Percentiles rank a stretch among this genome's conserved stretches.
Evolutionary conservation across 2,888 invertebrate genomes (phyloP).

Genomic region (Lochmaea capreae): DNA sequence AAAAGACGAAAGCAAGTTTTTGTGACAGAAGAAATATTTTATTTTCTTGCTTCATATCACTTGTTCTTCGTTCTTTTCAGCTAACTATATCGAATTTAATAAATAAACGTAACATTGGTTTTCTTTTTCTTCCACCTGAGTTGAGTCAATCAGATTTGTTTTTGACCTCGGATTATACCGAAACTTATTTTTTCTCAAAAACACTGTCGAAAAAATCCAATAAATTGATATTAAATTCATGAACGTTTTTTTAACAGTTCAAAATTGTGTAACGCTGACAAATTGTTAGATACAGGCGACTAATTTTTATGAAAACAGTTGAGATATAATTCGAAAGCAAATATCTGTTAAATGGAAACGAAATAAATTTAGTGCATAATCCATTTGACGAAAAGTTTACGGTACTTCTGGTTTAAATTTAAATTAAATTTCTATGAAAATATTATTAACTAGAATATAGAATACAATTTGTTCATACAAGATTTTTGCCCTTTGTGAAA

Average conservation of each 20-base stretch:
- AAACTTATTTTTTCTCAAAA: conserved; percentile 23
- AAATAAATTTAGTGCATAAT: too few species aligned
- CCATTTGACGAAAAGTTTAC: too few species aligned
- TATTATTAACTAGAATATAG: too few species aligned
- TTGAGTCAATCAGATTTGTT: conserved; percentile 31
- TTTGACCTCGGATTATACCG: conserved; percentile 32
- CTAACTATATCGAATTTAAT: conserved; percentile 39
- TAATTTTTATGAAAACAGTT: not conserved
- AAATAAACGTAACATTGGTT: conserved; percentile 35
- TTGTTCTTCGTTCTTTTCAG: conserved; percentile 38
- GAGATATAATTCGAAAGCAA: not conserved
- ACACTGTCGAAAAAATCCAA: conserved; percentile 18
- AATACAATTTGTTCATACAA: too few species aligned
- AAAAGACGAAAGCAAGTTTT: conserved; percentile 47
- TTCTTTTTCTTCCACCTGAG: conserved; percentile 25
- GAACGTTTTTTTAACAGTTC: conserved; percentile 17
- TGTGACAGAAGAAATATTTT: conserved; percentile 45
- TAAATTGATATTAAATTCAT: conserved; percentile 19
- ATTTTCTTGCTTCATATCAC: conserved; percentile 41
- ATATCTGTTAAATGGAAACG: too few species aligned
- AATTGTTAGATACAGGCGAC: not conserved
- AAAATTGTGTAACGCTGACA: conserved; percentile 20
- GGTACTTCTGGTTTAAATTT: too few species aligned
- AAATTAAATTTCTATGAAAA: too few species aligned
- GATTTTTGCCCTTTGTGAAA: too few species aligned